Conservation (phyloP, 2,113 vertebrate species). For the Poeciliopsis turrubarensis region DNA sequence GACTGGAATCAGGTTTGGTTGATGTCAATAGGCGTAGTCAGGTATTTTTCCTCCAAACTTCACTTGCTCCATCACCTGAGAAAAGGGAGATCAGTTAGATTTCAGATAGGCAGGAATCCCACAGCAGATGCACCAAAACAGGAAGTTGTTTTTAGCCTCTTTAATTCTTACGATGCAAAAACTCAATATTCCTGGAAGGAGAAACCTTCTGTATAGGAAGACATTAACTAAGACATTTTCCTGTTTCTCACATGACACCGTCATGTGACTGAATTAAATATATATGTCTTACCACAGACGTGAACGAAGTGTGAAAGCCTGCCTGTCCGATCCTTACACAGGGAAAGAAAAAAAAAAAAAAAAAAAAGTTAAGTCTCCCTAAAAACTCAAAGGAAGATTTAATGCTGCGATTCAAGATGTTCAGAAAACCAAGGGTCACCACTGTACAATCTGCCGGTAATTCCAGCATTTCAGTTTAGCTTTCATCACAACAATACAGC, state of each 20-base stretch:
- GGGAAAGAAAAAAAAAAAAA: background rate
- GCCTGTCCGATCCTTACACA: background rate
- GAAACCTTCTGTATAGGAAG: background rate
- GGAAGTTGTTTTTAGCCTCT: background rate
- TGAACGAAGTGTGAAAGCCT: background rate
- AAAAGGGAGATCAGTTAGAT: background rate
- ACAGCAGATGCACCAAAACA: background rate
- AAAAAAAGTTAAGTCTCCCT: too few relatives aligned
- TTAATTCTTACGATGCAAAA: background rate
- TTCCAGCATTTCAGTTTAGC: conserved; percentile 81
- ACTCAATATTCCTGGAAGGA: background rate
- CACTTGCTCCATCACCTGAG: background rate
- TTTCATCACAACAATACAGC: conserved; percentile 37
- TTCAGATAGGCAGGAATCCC: background rate
- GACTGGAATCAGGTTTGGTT: too few relatives aligned
- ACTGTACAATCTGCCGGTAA: conserved; percentile 90
- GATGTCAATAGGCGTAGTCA: background rate
- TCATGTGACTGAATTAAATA: background rate
- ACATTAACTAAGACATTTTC: accelerated
- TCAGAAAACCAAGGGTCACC: conserved; percentile 90
- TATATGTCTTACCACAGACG: conserved; percentile 13
- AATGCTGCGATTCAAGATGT: background rate
- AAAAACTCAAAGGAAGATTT: too few relatives aligned
- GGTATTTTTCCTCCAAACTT: background rate
- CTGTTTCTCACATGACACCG: too few relatives aligned